Base-by-base conservation (phyloP, 2,888 invertebrate genomes). In the Phymatocera aterrima region DNA sequence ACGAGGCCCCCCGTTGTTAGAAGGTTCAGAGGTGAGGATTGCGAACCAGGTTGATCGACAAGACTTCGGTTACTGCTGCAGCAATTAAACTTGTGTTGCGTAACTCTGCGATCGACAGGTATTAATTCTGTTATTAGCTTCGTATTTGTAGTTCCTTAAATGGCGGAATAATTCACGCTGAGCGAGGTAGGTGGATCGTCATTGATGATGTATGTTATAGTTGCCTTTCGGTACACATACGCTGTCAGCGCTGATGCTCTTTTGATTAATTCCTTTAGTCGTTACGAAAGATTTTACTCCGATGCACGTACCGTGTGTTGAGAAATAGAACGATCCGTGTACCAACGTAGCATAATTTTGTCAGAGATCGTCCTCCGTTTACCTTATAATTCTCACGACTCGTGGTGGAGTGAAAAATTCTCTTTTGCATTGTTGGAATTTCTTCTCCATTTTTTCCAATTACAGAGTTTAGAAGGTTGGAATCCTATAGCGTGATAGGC, bases 61-160 rank as follows among this genome's bases (percentile, higher is more conserved):
- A 65, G 72, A 48, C 34, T 72, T 72, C 34, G 48, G 72, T 72
- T 51, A n/a, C n/a, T n/a, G n/a, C n/a, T n/a, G 21, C 10, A 70
- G 48, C 34, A 51, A 51, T 48, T 70, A 51, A 70, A 46, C 46
- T 31, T 1, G n/a, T n/a, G 18, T 31, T 48, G 34, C 48, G 8
- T 31, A 31, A 70, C 48, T 51, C 12, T n/a, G 6, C 43, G 15
- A 21, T 46, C 65, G 43, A 43, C 65, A 68, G 46, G 21, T 43
- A 68, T 43, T 68, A 68, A 68, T 68, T 68, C 43, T 68, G 43
- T 68, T 43, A 43, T 68, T 68, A 68, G 65, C 43, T 15, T n/a
- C 34, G 48, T 48, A 28, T 51, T 48, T 46, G 70, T 70, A 31
- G 46, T 48, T 3, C 28, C 31, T 21, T 46, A 51, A 48, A 70